These are phyloP conservation scores for Tetramorium alpestre DNA, from an alignment of 1,140 invertebrate genomes.

Conservation along the genomic window DNA sequence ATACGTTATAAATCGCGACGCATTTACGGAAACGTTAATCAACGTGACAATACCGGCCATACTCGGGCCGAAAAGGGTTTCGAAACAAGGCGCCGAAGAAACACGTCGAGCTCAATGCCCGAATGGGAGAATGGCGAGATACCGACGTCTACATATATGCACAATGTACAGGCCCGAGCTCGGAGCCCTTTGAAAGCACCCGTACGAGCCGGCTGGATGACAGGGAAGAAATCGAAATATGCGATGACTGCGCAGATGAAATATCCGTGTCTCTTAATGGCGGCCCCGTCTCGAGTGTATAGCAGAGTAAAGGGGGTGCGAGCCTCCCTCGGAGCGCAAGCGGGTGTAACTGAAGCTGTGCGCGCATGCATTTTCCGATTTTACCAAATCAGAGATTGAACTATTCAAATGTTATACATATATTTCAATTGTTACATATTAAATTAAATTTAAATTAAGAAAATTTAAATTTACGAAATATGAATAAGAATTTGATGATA, in stretches of 20 bases:
- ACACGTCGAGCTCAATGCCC: slow-evolving; percentile 54
- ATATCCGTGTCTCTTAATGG: slow-evolving; percentile 81
- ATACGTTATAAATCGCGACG: slow-evolving; percentile 29
- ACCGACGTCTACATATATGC: slow-evolving; percentile 65
- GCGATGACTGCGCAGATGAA: slow-evolving; percentile 83
- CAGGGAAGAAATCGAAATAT: slow-evolving; percentile 82
- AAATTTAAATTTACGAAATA: background rate
- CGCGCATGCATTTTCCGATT: background rate
- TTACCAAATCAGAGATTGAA: background rate
- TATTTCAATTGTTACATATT: background rate
- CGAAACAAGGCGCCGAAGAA: slow-evolving; percentile 65
- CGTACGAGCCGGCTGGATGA: slow-evolving; percentile 77
- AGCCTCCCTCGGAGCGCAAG: slow-evolving; percentile 59
- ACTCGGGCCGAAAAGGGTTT: slow-evolving; percentile 29
- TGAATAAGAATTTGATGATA: background rate
- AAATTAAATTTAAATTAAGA: background rate
- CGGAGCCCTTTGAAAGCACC: slow-evolving; percentile 76
- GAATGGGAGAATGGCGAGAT: slow-evolving; percentile 32
- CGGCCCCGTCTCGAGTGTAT: slow-evolving; percentile 70
- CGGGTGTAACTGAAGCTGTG: slow-evolving; percentile 47
- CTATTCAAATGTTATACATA: background rate
- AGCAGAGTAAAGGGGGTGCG: slow-evolving; percentile 57
- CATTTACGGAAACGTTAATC: slow-evolving; percentile 55
- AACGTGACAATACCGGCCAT: slow-evolving; percentile 27
- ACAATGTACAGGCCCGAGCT: slow-evolving; percentile 65